A percentile compares a stretch with the other conserved stretches of the same genome.
These are phyloP conservation scores for Tapirus indicus DNA, from an alignment of 2,797 vertebrate genomes.

Conservation along the genomic window DNA sequence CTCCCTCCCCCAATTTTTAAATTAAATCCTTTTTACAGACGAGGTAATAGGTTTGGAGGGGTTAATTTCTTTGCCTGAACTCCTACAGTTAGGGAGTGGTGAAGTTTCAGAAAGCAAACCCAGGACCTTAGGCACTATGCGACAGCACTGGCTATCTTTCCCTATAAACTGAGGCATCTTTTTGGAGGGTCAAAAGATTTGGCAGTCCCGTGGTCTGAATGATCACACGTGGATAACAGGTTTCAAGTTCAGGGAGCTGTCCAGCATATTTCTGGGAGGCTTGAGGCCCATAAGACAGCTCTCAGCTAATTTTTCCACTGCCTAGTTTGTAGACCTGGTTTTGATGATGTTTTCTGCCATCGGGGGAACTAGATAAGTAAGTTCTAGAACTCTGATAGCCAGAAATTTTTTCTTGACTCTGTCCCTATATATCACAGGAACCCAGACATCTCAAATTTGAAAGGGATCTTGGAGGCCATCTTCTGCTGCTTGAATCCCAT, in stretches of 20 bases:
- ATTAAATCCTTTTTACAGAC: constrained; percentile 18
- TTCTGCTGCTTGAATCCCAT: neutral
- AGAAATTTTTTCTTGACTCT: neutral
- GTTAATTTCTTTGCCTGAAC: neutral
- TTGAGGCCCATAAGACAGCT: neutral
- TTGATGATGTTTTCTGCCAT: neutral
- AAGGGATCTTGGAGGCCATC: neutral
- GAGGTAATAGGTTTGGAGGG: neutral
- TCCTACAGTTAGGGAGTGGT: neutral
- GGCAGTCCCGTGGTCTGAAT: neutral
- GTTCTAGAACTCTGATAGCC: neutral
- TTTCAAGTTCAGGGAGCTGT: neutral
- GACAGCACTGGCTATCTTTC: neutral
- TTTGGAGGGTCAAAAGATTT: neutral
- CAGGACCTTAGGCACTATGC: neutral
- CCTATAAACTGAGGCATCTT: neutral
- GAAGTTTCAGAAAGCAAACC: constrained; percentile 11
- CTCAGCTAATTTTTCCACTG: neutral
- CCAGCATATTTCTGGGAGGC: neutral
- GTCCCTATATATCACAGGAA: neutral
- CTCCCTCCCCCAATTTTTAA: neutral
- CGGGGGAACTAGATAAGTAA: neutral
- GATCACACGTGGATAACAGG: neutral
- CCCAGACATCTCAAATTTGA: neutral
- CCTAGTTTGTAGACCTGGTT: neutral